These are phyloP conservation scores for Zaprionus vittiger DNA, from an alignment of 1,140 invertebrate genomes.

Conservation along the genomic window DNA sequence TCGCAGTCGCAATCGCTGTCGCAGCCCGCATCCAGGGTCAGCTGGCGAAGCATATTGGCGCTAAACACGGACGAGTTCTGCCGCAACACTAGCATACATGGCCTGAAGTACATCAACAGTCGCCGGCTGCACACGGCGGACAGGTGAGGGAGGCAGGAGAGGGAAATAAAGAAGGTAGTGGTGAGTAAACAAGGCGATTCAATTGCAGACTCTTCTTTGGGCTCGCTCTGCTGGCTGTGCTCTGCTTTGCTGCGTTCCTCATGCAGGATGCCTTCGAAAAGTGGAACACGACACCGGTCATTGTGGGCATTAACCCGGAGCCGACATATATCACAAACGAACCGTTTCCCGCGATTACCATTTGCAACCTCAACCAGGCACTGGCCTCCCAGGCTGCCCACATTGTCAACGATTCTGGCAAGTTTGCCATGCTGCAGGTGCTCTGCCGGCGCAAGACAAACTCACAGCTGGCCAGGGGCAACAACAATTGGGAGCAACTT, in stretches of 20 bases:
- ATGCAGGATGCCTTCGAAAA: conserved; percentile 73
- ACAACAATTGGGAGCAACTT: conserved; percentile 68
- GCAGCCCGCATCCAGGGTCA: conserved; percentile 31
- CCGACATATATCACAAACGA: conserved; percentile 72
- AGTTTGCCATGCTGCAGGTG: conserved; percentile 84
- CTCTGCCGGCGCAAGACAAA: conserved; percentile 86
- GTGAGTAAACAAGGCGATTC: not conserved
- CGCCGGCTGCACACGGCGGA: conserved; percentile 50
- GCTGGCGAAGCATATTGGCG: conserved; percentile 56
- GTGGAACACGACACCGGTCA: conserved; percentile 74
- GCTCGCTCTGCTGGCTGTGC: conserved; percentile 61
- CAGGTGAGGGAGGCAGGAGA: conserved; percentile 41
- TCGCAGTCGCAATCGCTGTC: not conserved
- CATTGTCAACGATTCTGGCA: conserved; percentile 38
- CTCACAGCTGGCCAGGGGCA: not conserved
- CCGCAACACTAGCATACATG: conserved; percentile 73
- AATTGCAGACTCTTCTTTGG: conserved; percentile 65
- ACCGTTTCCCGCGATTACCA: conserved; percentile 77
- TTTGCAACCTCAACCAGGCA: conserved; percentile 78
- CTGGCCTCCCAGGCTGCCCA: conserved; percentile 34
- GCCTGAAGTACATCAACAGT: conserved; percentile 73
- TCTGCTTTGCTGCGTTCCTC: conserved; percentile 56
- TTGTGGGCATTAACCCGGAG: conserved; percentile 73
- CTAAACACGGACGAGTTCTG: conserved; percentile 75
- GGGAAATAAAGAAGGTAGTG: not conserved